These are phyloP conservation scores for Lagocephalus sceleratus DNA, from an alignment of 2,797 vertebrate genomes.

Conservation along the genomic window DNA sequence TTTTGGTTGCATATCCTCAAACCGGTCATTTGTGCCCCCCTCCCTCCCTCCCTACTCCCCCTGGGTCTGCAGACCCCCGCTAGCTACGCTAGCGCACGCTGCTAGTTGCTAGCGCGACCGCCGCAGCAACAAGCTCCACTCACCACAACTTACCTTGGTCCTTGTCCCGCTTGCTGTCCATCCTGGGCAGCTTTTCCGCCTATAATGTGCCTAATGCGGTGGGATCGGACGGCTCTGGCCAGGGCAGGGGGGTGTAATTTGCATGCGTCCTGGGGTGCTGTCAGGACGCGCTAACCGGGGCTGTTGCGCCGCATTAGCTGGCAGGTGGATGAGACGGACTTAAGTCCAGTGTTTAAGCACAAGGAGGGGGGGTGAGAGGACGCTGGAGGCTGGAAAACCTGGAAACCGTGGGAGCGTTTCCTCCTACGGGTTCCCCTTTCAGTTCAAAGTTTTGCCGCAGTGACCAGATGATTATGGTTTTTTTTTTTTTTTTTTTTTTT, in stretches of 20 bases:
- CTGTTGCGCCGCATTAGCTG: constrained; percentile 29
- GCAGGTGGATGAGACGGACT: constrained; percentile 55
- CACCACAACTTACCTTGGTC: constrained; percentile 74
- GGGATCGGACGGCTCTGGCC: constrained; percentile 1
- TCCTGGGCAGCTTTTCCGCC: constrained; percentile 41
- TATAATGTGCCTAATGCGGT: constrained; percentile 12
- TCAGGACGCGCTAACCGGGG: constrained; percentile 37
- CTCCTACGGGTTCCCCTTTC: constrained; percentile 28
- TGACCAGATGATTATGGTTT: background rate
- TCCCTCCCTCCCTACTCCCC: no score
- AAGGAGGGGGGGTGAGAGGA: background rate
- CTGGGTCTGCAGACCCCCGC: constrained; percentile 7
- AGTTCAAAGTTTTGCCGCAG: background rate
- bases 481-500: background rate
- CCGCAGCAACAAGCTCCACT: constrained; percentile 62
- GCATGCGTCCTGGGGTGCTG: constrained; percentile 50
- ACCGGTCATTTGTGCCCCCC: constrained; percentile 5
- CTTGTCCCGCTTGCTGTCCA: constrained; percentile 78
- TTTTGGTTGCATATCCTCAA: no score
- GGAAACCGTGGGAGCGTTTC: background rate
- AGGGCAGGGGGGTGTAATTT: constrained; percentile 26
- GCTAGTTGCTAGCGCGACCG: constrained; percentile 43
- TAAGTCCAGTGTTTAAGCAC: constrained; percentile 11
- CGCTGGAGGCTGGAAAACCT: background rate
- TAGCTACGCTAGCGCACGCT: constrained; percentile 44